Evolutionary conservation across 2,888 invertebrate genomes (phyloP).

Genomic region (Zygothrica quintamaculata): DNA sequence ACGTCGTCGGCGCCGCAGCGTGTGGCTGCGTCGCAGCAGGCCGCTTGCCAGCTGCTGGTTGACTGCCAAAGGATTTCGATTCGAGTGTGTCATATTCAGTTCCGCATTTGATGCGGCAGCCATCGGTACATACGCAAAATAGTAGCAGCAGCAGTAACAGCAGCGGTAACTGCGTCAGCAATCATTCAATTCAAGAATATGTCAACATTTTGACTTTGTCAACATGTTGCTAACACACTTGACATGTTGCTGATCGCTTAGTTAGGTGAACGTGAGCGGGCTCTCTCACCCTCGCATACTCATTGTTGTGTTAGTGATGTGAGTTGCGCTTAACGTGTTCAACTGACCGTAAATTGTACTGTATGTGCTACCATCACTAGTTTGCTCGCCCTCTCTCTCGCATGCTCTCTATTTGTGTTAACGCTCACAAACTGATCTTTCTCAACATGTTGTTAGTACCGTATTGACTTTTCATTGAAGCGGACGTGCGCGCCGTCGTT

Average conservation of each 20-base stretch:
- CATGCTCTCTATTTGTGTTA: slow-evolving; percentile 14
- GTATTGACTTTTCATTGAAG: slow-evolving; percentile 32
- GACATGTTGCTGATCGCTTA: slow-evolving; percentile 49
- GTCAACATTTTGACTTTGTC: slow-evolving; percentile 24
- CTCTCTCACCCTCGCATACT: slow-evolving; percentile 19
- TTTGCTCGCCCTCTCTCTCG: slow-evolving; percentile 5
- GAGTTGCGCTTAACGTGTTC: slow-evolving; percentile 5
- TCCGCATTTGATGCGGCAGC: slow-evolving; percentile 65
- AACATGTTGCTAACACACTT: slow-evolving; percentile 46
- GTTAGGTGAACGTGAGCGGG: slow-evolving; percentile 2
- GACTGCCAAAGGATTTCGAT: slow-evolving; percentile 66
- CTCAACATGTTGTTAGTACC: slow-evolving; percentile 60
- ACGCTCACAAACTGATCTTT: slow-evolving; percentile 62
- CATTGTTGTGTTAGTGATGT: neutral
- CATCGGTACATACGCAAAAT: slow-evolving; percentile 51
- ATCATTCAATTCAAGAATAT: neutral
- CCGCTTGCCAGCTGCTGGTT: slow-evolving; percentile 35
- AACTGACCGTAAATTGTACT: neutral
- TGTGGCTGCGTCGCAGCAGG: slow-evolving; percentile 43
- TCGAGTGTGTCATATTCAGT: slow-evolving; percentile 72
- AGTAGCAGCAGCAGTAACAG: slow-evolving; percentile 11
- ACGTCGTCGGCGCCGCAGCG: slow-evolving; percentile 45
- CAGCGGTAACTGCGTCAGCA: neutral
- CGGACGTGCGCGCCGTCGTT: slow-evolving; percentile 31
- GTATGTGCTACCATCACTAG: too few relatives aligned